A percentile compares a stretch with the other conserved stretches of the same genome.
Evolutionary conservation across 64 coral and sea anemone species (phyloP).

Genomic region (Pachyseris speciosa): DNA sequence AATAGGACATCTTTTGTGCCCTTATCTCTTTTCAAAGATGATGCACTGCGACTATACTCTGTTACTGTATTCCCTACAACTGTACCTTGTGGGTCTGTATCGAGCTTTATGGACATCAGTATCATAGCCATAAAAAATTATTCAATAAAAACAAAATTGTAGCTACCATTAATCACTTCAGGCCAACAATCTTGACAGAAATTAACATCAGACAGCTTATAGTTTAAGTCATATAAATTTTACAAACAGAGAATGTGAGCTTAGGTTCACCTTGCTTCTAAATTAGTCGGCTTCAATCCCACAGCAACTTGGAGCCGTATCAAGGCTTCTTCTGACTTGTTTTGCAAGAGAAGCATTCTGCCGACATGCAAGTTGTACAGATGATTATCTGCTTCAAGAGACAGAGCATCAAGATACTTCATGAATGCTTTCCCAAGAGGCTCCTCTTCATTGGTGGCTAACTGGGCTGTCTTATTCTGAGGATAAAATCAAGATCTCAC

Average conservation of each 20-base stretch:
- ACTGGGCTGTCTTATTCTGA: slow-evolving; percentile 72
- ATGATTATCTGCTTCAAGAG: slow-evolving; percentile 78
- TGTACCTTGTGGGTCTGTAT: too few relatives aligned
- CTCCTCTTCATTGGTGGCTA: slow-evolving; percentile 79
- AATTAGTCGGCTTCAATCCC: slow-evolving; percentile 83
- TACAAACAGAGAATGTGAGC: neutral
- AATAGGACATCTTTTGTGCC: too few relatives aligned
- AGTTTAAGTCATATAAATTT: too few relatives aligned
- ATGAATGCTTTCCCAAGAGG: slow-evolving; percentile 90
- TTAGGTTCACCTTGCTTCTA: slow-evolving; percentile 81
- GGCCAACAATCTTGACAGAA: too few relatives aligned
- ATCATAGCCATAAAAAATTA: too few relatives aligned
- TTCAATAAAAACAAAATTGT: too few relatives aligned
- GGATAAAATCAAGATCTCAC: neutral
- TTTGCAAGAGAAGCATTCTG: slow-evolving; percentile 88
- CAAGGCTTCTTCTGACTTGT: slow-evolving; percentile 86
- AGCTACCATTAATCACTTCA: too few relatives aligned
- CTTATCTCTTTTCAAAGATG: too few relatives aligned
- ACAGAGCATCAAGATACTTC: slow-evolving; percentile 93
- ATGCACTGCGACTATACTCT: too few relatives aligned
- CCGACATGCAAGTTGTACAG: slow-evolving; percentile 95
- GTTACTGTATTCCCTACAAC: too few relatives aligned
- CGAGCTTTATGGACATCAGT: too few relatives aligned
- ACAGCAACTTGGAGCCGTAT: slow-evolving; percentile 73
- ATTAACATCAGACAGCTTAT: too few relatives aligned